Evolutionary conservation across 2,797 vertebrate species (phyloP).

Genomic region (Ataeniobius toweri): DNA sequence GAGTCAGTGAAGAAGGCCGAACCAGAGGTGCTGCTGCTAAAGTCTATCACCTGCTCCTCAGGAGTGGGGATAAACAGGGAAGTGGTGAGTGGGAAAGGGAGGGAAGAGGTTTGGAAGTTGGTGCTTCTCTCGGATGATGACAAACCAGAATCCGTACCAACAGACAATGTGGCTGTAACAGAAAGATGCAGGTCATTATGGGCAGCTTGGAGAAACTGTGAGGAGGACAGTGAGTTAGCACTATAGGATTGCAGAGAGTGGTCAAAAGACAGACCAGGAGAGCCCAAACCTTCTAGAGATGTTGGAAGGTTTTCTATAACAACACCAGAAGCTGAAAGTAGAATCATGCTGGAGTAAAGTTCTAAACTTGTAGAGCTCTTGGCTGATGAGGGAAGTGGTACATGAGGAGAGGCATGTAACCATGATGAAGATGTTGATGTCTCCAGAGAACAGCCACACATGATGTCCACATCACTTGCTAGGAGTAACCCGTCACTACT

Average conservation of each 20-base stretch:
- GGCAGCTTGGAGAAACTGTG: conserved; percentile 65
- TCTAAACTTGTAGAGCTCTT: conserved; percentile 49
- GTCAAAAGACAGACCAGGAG: conserved; percentile 57
- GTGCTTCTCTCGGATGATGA: conserved; percentile 68
- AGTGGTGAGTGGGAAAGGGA: conserved; percentile 70
- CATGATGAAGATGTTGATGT: conserved; percentile 52
- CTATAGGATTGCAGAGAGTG: conserved; percentile 60
- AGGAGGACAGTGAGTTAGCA: conserved; percentile 60
- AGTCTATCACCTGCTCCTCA: conserved; percentile 73
- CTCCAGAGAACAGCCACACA: conserved; percentile 67
- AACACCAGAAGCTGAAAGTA: conserved; percentile 52
- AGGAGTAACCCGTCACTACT: conserved; percentile 55
- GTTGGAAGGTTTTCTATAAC: conserved; percentile 61
- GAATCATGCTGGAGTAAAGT: conserved; percentile 46
- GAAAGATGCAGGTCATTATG: conserved; percentile 78
- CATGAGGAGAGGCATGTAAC: conserved; percentile 67
- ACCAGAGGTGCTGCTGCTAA: conserved; percentile 86
- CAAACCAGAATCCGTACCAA: conserved; percentile 66
- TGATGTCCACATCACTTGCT: conserved; percentile 45
- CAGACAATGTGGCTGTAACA: conserved; percentile 76
- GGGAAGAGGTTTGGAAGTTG: conserved; percentile 67
- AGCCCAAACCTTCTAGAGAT: conserved; percentile 63
- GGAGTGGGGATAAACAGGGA: conserved; percentile 74
- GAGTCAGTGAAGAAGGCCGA: conserved; percentile 81
- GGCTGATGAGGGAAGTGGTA: conserved; percentile 52